Base-by-base conservation (phyloP, 2,113 vertebrate genomes). In the Psephotus haematonotus region DNA sequence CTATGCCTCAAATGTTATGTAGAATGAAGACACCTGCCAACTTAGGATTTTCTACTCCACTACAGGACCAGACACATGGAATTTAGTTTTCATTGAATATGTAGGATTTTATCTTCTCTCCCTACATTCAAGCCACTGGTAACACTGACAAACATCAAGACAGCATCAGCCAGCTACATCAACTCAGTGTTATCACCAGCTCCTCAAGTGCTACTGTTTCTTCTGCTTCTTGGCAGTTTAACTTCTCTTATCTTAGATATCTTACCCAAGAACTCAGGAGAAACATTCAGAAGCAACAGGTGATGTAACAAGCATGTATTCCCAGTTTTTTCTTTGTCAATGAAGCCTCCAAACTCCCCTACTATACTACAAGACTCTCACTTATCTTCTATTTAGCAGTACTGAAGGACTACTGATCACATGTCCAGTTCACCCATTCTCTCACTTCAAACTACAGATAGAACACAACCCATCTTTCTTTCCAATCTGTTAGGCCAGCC, bases 1-100 rank as follows among this genome's bases (percentile, higher is more conserved):
- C 12, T 35, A 72, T 0, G 0, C 15, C 16, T 89, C n/a, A 47
- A 57, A 37, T 1, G 3, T 28, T 17, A 47, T 0, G 35, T 0
- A 57, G 7, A 68, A 49, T 15, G 4, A 64, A 46, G 46, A 86
- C 24, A 60, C 4, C 15, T 17, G 47, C 9, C 23, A 65, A 11
- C 5, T 77, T 59, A 20, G 16, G 10, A 70, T 68, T 4, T 85
- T 57, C 50, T 63, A 63, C 49, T 52, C 29, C 9, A 22, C 44
- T 50, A 82, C 35, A 65, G 10, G 15, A 87, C 5, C 17, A 77
- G 63, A 52, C 7, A 57, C 3, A 2, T 39, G 27, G 50, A 62
- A n/a, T 59, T 20, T 1, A 3, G 4, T 53, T 49, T 52, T 35
- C 37, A 52, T 24, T 43, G 35, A 23, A 33, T 9, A 25, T 5